These are phyloP conservation scores for Propsilocerus akamusi DNA, from an alignment of 1,140 invertebrate species.

Conservation along the genomic window DNA sequence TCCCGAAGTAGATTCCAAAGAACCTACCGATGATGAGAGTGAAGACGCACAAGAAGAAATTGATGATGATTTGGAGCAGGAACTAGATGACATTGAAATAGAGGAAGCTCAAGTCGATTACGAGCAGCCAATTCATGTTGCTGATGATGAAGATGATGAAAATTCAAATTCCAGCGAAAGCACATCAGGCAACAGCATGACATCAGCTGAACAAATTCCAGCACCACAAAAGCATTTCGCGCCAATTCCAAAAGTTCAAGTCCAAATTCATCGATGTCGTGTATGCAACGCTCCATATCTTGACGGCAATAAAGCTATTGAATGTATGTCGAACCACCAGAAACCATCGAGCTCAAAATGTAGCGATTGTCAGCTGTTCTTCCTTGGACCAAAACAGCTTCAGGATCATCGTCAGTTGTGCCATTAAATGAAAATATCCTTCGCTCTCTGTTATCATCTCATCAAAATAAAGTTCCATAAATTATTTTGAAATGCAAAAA, in stretches of 20 bases:
- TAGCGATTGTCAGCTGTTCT: slow-evolving; percentile 7
- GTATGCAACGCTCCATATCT: not conserved
- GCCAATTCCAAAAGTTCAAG: slow-evolving; percentile 1
- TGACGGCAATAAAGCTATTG: not conserved
- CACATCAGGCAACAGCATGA: slow-evolving; percentile 12
- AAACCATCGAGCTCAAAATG: slow-evolving; percentile 2
- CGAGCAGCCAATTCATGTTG: not conserved
- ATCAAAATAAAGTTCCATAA: too few relatives aligned
- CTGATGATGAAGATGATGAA: slow-evolving; percentile 7
- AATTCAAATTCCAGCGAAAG: slow-evolving; percentile 10
- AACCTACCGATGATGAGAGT: slow-evolving; percentile 5
- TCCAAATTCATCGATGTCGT: slow-evolving; percentile 2
- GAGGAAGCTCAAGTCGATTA: not conserved
- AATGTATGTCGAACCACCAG: slow-evolving; percentile 1
- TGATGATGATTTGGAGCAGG: not conserved
- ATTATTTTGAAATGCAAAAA: too few relatives aligned
- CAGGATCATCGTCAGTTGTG: slow-evolving; percentile 6
- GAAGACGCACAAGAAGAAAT: slow-evolving; percentile 5
- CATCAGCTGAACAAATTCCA: not conserved
- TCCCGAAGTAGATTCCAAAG: not conserved
- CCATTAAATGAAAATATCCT: too few relatives aligned
- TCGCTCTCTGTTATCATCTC: too few relatives aligned
- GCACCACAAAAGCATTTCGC: not conserved
- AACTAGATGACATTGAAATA: not conserved
- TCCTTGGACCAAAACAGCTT: slow-evolving; percentile 4